phyloP scores from a whole-genome alignment of 2,888 invertebrate species.

The Mantis religiosa region DNA sequence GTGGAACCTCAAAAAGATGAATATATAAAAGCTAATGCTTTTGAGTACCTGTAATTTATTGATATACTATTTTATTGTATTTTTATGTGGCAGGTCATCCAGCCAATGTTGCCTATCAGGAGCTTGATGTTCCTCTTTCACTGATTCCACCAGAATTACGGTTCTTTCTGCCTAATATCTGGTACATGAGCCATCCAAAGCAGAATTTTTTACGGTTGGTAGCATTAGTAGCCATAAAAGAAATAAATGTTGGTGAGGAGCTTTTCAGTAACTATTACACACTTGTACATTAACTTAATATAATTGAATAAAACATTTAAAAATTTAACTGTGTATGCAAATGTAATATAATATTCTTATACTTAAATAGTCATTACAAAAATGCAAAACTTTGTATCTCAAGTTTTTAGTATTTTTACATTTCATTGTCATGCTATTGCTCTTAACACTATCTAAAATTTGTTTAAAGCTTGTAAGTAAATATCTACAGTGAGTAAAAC shows the following conservation, averaged over 20 bases:
- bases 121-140: slow-evolving; percentile 39
- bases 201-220: slow-evolving; percentile 38
- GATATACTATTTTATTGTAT: neutral
- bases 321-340: no score
- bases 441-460: no score
- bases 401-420: no score
- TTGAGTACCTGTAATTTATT: no score
- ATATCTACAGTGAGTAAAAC: no score
- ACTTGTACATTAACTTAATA: neutral
- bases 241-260: slow-evolving; percentile 45
- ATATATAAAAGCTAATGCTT: no score
- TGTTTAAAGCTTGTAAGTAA: no score
- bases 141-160: slow-evolving; percentile 40
- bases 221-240: slow-evolving; percentile 43
- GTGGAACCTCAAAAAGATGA: no score
- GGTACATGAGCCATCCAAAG: slow-evolving; percentile 35
- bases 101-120: slow-evolving; percentile 50
- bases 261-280: slow-evolving; percentile 40
- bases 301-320: neutral
- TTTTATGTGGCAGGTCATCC: slow-evolving; percentile 34
- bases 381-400: no score
- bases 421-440: no score
- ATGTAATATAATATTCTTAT: no score
- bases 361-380: no score
- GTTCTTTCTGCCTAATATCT: slow-evolving; percentile 46